These are phyloP conservation scores for Rhaphigaster nebulosa DNA, from an alignment of 2,888 invertebrate species.

Conservation along the genomic window DNA sequence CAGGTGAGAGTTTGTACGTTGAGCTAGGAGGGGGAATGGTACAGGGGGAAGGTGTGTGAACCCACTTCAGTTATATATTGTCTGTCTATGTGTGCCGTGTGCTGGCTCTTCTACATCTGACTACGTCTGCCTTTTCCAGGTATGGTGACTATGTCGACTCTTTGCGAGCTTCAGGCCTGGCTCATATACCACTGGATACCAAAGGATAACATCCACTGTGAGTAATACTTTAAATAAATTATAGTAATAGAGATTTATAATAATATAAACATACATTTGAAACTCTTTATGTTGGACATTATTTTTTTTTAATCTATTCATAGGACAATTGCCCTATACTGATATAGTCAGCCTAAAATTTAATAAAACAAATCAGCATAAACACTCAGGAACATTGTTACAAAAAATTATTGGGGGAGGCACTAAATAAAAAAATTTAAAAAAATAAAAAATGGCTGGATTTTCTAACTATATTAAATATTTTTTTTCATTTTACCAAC, in stretches of 20 bases:
- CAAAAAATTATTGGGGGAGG: too few species aligned
- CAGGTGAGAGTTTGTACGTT: constrained; percentile 41
- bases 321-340: too few species aligned
- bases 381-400: too few species aligned
- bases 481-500: too few species aligned
- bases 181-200: constrained; percentile 79
- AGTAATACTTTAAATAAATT: constrained; percentile 69
- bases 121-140: constrained; percentile 38
- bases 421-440: too few species aligned
- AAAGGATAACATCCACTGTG: constrained; percentile 78
- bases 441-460: too few species aligned
- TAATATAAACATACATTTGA: too few species aligned
- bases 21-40: neutral
- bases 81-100: neutral
- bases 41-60: constrained; percentile 35
- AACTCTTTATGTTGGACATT: too few species aligned
- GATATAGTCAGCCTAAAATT: too few species aligned
- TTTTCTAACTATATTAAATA: too few species aligned
- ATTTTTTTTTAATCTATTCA: too few species aligned
- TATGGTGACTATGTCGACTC: constrained; percentile 68
- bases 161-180: constrained; percentile 80
- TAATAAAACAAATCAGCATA: too few species aligned
- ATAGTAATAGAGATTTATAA: neutral
- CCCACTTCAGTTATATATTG: constrained; percentile 22
- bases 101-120: neutral